Conservation (phyloP, 2,113 vertebrate genomes). For the Pongo abelii region DNA sequence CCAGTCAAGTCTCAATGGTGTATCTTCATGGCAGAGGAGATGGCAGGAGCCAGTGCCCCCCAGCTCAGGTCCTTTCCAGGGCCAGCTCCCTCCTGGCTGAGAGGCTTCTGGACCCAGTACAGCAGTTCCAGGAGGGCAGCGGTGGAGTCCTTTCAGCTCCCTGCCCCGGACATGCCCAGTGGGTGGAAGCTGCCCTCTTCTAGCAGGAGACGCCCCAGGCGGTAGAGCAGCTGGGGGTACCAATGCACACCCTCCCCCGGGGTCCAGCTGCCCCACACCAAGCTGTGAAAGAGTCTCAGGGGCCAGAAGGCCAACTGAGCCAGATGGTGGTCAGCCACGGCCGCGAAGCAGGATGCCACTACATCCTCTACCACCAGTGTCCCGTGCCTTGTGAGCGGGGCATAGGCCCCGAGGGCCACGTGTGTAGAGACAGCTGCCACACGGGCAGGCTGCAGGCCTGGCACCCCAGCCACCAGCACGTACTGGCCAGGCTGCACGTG, state of each 20-base stretch:
- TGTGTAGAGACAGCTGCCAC: constrained; percentile 85
- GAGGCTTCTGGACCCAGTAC: constrained; percentile 16
- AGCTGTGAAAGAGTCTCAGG: constrained; percentile 88
- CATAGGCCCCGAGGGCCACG: constrained; percentile 88
- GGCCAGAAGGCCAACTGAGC: constrained; percentile 95
- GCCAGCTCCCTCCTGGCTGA: background rate
- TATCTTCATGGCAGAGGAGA: background rate
- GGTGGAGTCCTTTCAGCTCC: constrained; percentile 83
- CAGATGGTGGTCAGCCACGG: constrained; percentile 90
- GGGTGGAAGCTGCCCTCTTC: constrained; percentile 93
- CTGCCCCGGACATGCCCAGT: constrained; percentile 83
- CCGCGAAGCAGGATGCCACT: constrained; percentile 95
- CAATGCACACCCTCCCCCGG: constrained; percentile 92
- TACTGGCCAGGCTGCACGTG: constrained; percentile 91
- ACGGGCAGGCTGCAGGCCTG: constrained; percentile 78
- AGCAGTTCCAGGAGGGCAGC: constrained; percentile 54
- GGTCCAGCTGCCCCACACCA: constrained; percentile 82
- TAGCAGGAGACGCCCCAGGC: constrained; percentile 89
- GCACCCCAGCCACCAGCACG: constrained; percentile 83
- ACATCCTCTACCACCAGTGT: constrained; percentile 94
- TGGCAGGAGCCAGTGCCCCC: background rate
- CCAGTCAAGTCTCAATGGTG: constrained; percentile 36
- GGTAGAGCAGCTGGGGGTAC: constrained; percentile 93
- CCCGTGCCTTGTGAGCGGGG: constrained; percentile 94
- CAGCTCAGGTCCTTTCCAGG: background rate